These are phyloP conservation scores for Ascaphus truei DNA, from an alignment of 2,113 vertebrate genomes.

Conservation along the genomic window DNA sequence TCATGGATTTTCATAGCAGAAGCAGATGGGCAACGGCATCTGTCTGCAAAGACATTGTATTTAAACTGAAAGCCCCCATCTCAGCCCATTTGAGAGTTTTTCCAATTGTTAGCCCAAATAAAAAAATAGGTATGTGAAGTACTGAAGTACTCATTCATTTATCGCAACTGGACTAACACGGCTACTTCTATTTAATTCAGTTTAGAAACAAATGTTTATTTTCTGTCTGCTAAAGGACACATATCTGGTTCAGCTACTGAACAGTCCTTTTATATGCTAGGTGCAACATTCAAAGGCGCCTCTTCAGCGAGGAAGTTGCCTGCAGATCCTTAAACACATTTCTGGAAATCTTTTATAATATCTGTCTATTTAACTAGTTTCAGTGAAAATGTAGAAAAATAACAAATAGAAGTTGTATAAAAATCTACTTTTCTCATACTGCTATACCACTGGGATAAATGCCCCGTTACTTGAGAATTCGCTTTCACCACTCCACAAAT, in stretches of 20 bases:
- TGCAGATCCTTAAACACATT: constrained; percentile 30
- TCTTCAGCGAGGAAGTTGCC: constrained; percentile 44
- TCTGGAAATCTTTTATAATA: constrained; percentile 38
- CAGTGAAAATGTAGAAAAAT: constrained; percentile 37
- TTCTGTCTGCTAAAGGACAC: constrained; percentile 46
- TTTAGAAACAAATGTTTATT: constrained; percentile 49
- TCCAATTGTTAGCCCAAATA: too few relatives aligned
- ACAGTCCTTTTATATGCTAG: constrained; percentile 43
- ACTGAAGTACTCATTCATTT: too few relatives aligned
- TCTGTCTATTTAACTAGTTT: constrained; percentile 40
- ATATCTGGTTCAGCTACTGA: constrained; percentile 39
- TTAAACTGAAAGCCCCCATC: background rate
- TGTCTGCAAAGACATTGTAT: background rate
- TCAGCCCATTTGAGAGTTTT: background rate
- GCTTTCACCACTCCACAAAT: constrained; percentile 31
- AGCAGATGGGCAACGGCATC: background rate
- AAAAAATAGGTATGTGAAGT: too few relatives aligned
- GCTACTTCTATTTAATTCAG: too few relatives aligned
- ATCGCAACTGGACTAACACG: too few relatives aligned
- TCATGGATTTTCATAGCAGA: background rate
- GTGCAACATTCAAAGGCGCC: constrained; percentile 38
- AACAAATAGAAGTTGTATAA: constrained; percentile 41
- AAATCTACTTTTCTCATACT: constrained; percentile 16
- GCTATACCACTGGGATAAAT: background rate
- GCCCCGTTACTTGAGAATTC: constrained; percentile 2